Evolutionary conservation across 2,888 invertebrate species (phyloP).

Genomic region (Corbicula japonica): DNA sequence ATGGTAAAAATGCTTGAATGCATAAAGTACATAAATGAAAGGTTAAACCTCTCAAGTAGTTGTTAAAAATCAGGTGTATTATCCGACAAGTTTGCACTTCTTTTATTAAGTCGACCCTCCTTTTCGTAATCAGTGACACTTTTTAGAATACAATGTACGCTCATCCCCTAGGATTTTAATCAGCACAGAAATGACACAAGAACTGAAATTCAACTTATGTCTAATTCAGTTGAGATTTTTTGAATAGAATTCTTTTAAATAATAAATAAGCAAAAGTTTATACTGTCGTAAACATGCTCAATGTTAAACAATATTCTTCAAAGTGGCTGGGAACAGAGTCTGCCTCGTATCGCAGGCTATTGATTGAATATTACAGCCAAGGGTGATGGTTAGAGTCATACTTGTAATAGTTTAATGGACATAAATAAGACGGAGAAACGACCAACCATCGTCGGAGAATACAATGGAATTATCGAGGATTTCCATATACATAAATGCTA

Average conservation of each 20-base stretch:
- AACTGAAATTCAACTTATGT: too few relatives aligned
- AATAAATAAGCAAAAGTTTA: too few relatives aligned
- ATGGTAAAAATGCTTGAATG: background rate
- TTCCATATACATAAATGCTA: slow-evolving; percentile 14
- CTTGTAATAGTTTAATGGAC: slow-evolving; percentile 15
- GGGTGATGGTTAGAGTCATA: slow-evolving; percentile 22
- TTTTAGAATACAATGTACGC: too few relatives aligned
- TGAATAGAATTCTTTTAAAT: too few relatives aligned
- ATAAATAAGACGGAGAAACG: slow-evolving; percentile 8
- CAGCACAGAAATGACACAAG: too few relatives aligned
- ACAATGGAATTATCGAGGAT: slow-evolving; percentile 18
- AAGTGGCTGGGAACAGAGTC: slow-evolving; percentile 12
- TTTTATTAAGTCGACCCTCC: slow-evolving; percentile 4
- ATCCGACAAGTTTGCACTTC: slow-evolving; percentile 26
- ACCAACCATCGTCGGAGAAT: background rate
- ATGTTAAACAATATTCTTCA: slow-evolving; percentile 25
- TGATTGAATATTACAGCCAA: slow-evolving; percentile 25
- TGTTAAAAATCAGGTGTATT: slow-evolving; percentile 15
- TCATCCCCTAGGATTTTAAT: too few relatives aligned
- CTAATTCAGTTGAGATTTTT: too few relatives aligned
- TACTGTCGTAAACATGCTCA: background rate
- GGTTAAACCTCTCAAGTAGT: slow-evolving; percentile 29
- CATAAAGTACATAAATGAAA: slow-evolving; percentile 23
- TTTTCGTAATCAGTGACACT: too few relatives aligned
- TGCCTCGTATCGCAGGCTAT: slow-evolving; percentile 31